A percentile compares a stretch with the other conserved stretches of the same genome.
These are phyloP conservation scores for Chrysolophus pictus DNA, from an alignment of 2,797 vertebrate species.

Conservation along the genomic window DNA sequence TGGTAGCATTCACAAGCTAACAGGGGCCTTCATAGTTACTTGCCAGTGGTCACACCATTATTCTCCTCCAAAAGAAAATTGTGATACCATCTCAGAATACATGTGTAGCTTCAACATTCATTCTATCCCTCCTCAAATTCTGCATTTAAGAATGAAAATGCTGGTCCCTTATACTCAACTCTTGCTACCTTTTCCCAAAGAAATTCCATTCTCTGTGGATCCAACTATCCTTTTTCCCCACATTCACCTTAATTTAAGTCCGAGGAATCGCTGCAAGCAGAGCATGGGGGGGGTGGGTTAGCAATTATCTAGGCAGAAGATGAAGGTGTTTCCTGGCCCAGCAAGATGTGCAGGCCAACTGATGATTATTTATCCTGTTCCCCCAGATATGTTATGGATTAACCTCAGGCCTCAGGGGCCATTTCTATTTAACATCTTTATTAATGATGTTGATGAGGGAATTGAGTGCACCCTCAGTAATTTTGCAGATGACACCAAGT, in stretches of 20 bases:
- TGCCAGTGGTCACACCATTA: background rate
- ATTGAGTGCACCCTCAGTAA: no score
- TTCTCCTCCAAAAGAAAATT: background rate
- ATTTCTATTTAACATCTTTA: no score
- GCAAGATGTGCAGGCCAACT: background rate
- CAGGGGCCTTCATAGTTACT: background rate
- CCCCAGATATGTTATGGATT: background rate
- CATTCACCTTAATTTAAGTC: background rate
- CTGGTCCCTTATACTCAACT: background rate
- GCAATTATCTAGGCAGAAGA: background rate
- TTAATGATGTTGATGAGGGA: no score
- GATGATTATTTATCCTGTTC: background rate
- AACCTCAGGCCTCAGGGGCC: background rate
- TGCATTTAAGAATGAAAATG: background rate
- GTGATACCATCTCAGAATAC: background rate
- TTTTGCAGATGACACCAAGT: no score
- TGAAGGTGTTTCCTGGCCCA: background rate
- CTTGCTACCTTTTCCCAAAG: background rate
- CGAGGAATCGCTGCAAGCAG: background rate
- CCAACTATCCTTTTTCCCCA: fast-evolving
- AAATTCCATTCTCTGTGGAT: background rate
- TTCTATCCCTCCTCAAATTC: background rate
- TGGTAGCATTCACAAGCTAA: background rate
- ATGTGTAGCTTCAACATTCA: background rate
- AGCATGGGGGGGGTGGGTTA: background rate